These are phyloP conservation scores for Ammospiza nelsoni DNA, from an alignment of 2,113 vertebrate genomes.

Conservation along the genomic window DNA sequence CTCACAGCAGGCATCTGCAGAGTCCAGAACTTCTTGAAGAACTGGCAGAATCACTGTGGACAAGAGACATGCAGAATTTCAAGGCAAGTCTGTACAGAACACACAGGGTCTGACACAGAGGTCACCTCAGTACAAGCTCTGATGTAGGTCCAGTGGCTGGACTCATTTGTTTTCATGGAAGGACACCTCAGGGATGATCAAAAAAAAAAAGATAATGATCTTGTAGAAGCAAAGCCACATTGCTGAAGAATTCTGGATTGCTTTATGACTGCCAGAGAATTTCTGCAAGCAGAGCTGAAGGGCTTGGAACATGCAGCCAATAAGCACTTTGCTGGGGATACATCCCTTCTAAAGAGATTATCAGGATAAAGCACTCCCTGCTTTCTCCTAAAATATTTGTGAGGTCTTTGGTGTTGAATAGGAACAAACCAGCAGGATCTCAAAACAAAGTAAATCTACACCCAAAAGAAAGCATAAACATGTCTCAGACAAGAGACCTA, in stretches of 20 bases:
- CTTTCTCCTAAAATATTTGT: not conserved
- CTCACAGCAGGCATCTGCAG: slow-evolving; percentile 2
- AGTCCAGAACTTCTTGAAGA: slow-evolving; percentile 57
- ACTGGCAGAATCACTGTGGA: slow-evolving; percentile 14
- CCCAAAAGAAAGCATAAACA: not conserved
- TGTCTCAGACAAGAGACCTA: not conserved
- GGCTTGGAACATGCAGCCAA: not conserved
- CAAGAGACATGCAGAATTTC: not conserved
- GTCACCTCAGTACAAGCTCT: not conserved
- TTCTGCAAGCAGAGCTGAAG: not conserved
- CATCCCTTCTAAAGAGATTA: not conserved
- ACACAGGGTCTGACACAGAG: not conserved
- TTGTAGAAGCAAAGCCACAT: not conserved
- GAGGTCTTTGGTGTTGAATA: not conserved
- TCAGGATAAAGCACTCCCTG: not conserved
- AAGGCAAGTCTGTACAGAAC: not conserved
- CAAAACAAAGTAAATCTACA: not conserved
- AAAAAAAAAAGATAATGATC: not conserved
- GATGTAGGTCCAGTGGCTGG: not conserved
- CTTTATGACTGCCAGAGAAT: not conserved
- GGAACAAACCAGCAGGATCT: not conserved
- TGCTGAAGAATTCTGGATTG: not conserved
- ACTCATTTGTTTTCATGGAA: not conserved
- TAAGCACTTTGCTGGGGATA: not conserved
- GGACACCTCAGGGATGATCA: not conserved